A percentile compares a stretch with the other conserved stretches of the same genome.
Conservation (phyloP, 2,797 vertebrate genomes). For the Sternarchorhynchus goeldii region DNA sequence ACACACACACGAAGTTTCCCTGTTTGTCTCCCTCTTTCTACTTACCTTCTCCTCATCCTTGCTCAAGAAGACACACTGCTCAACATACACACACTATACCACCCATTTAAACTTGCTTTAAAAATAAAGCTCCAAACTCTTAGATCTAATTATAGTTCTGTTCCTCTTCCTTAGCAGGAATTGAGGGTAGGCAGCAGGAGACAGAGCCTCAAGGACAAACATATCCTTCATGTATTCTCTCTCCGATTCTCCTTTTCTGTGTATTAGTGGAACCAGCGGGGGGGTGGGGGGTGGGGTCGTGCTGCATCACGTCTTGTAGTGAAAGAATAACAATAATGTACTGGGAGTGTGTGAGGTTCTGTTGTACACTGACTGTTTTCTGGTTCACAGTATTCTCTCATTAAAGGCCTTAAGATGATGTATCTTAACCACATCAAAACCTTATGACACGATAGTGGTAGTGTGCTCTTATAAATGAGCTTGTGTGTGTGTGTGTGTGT, state of each 20-base stretch:
- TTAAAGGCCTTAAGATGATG: not conserved
- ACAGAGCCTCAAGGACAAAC: slow-evolving; percentile 33
- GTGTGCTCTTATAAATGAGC: not conserved
- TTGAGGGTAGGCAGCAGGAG: slow-evolving; percentile 14
- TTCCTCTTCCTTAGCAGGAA: slow-evolving; percentile 8
- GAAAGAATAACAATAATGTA: too few relatives aligned
- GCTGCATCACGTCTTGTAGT: too few relatives aligned
- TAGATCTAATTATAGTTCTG: slow-evolving; percentile 15
- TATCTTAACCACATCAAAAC: too few relatives aligned
- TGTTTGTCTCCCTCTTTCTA: not conserved
- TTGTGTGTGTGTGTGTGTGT: not conserved
- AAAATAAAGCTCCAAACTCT: not conserved
- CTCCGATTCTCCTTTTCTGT: not conserved
- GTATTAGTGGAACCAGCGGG: not conserved
- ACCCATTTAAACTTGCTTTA: not conserved
- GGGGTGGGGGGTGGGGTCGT: too few relatives aligned
- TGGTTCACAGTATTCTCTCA: too few relatives aligned
- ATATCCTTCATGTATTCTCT: not conserved
- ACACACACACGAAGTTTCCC: not conserved
- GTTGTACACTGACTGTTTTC: too few relatives aligned
- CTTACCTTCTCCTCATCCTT: not conserved
- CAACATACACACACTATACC: not conserved
- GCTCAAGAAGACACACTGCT: not conserved
- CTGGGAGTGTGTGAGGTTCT: too few relatives aligned
- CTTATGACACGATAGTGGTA: too few relatives aligned